Base-by-base conservation (phyloP, 2,113 vertebrate species). In the Octodon degus region DNA sequence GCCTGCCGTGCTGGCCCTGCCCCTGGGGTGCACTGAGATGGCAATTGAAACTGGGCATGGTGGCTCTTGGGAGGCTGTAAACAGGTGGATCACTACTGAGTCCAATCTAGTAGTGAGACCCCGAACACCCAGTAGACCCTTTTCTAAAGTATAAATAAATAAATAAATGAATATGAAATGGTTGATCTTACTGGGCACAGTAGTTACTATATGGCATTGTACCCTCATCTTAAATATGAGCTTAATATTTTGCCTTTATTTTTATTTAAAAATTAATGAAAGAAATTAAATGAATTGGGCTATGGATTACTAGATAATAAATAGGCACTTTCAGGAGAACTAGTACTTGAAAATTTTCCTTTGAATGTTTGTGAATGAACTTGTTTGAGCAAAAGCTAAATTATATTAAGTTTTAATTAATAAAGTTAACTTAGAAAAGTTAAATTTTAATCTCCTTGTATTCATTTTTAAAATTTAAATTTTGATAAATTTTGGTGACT, bases 391-490 rank as follows among this genome's bases (percentile, higher is more conserved):
- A 91, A 88, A 83, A 91, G 55, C 60, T 76, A 74, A 86, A 90
- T 82, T 82, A 60, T 68, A 88, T 74, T 74, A 37, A 79, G 88
- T 74, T 67, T 53, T 62, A 86, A 91, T 81, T 86, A 87, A 27
- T 58, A 91, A 91, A 87, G 5, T 14, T 82, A 91, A 87, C 77
- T 62, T 79, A 50, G n/a, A 87, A 90, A 68, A 70, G 40, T 8
- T 55, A 40, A 89, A 63, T 86, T 94, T 47, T 82, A 74, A 74
- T 74, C 77, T 91, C 25, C 86, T 65, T 43, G 5, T 67, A 24
- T 37, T 89, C 20, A 86, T 68, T 86, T 89, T 74, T 37, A 62
- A 94, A 87, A 68, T 90, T 89, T 68, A 86, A 86, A 86, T 89
- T 93, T 67, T 92, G 60, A 43, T 82, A 58, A 53, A 53, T 85